Base-by-base conservation (phyloP, 1,140 invertebrate species). In the Medauroidea extradentata region DNA sequence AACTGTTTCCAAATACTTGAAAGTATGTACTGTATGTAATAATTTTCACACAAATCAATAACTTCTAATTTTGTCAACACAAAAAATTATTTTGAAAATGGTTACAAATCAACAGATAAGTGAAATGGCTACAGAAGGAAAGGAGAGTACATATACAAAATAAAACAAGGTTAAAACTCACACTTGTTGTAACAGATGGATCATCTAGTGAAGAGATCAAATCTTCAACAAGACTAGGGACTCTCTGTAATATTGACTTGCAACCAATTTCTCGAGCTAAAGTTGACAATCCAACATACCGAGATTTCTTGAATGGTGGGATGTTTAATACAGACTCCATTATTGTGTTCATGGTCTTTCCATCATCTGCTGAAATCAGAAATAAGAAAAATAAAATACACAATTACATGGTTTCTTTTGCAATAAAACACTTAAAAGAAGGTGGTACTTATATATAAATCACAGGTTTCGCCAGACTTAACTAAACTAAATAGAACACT, bases 201-300 rank as follows among this genome's bases (percentile, higher is more conserved):
- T 56, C 23, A 16, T 39, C 23, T 21, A 56, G 18, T 19, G 42
- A 19, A 8, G 25, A 27, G 16, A 56, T 25, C 21, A 56, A 43
- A 27, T 42, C 29, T 14, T 56, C n/a, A 13, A 56, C 24, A 16
- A 56, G 41, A 18, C n/a, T 1, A 21, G 53, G 53, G 8, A 43
- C 29, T 42, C 29, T 39, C 1, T 56, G 16, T 9, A 56, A 25
- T 8, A 56, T 27, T 7, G 24, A 3, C 41, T 56, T 25, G 23
- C 53, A 56, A 3, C 53, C 53, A 21, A 56, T 27, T 9, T 25
- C 42, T 25, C 25, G 8, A 11, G 42, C 41, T 27, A 56, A 25
- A 42, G 29, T 43, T 16, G 53, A 39, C 42, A 56, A 42, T 18
- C 53, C 41, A 56, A 56, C 46, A 27, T 56, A 56, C 13, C 27